Base-by-base conservation (phyloP, 2,113 vertebrate species). In the Lepisosteus oculatus region DNA sequence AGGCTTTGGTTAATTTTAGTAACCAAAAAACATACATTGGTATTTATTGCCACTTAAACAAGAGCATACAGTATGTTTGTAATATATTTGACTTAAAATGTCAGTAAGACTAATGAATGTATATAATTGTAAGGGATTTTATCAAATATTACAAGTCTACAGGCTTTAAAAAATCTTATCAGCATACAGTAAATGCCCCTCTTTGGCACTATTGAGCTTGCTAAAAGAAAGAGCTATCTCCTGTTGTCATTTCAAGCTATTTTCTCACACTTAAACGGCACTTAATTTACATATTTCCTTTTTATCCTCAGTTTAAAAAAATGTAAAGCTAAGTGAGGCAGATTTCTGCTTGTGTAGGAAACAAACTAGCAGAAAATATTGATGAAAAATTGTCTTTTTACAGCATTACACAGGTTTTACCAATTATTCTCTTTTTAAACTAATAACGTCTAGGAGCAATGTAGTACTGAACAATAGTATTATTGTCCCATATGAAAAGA, bases 141-240 rank as follows among this genome's bases (percentile, higher is more conserved):
- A n/a, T 66, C 43, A 63, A 8, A 12, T 61, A 6, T 61, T n/a
- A 61, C 13, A 61, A 61, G 6, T n/a, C 17, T n/a, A 61, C 57
- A n/a, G 61, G 61, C 61, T 63, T 17, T 6, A 41, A 14, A 47
- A 14, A 66, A 47, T 41, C 44, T 44, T 8, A 15, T 7, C 4
- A 66, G 29, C 65, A 15, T 14, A 45, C 65, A 66, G 65, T 8
- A 66, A 66, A n/a, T 45, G 51, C 43, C 42, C 65, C n/a, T 7
- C 43, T 47, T 43, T 66, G 65, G 51, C 65, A 66, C 44, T n/a
- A 47, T 47, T 66, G 51, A 3, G n/a, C n/a, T 47, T 7, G 51
- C 51, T 47, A 12, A 66, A 41, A 66, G 14, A 45, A n/a, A 15
- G 65, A 66, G 44, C 9, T 47, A 45, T 6, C 65, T 47, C 17